Base-by-base conservation (phyloP, 2,113 vertebrate species). In the Cervus canadensis region DNA sequence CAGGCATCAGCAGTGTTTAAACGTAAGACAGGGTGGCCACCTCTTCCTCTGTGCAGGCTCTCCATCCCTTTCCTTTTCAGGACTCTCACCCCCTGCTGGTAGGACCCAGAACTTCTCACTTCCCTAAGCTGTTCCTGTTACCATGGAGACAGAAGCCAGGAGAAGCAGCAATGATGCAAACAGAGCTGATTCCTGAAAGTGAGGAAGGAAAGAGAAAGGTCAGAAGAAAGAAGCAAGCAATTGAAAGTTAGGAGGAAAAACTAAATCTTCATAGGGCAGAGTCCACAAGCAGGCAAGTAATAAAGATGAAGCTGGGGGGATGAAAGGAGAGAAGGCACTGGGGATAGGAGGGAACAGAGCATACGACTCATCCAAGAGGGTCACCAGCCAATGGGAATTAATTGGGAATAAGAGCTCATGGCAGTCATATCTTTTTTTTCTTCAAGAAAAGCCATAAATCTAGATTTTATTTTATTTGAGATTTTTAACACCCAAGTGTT, bases 121-220 rank as follows among this genome's bases (percentile, higher is more conserved):
- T 78, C 25, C 74, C 54, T 4, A 11, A 28, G 45, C 10, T 9
- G 15, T 40, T 94, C 54, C 43, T 40, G 88, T 97, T 89, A 33
- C 94, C 84, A 79, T 64, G 90, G 93, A 93, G 82, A 97, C 86
- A 82, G 88, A 93, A 93, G 23, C 30, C 60, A 57, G 30, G 67
- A 50, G 26, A 1, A 48, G 52, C 23, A 94, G 52, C 6, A 60
- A 79, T 74, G 30, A 92, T n/a, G 48, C 19, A 67, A 87, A 76
- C 40, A 45, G 59, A 67, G n/a, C 19, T 59, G 86, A 45, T 23
- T 96, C 26, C 85, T 71, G 5, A 48, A 79, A 82, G 56, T 36
- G n/a, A 36, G 28, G 40, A 79, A 92, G 45, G 48, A 60, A 30
- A 79, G 90, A 96, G 95, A 87, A 79, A 97, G 21, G n/a, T 93